phyloP scores from a whole-genome alignment of 2,113 vertebrate species.

The Vulpes vulpes region DNA sequence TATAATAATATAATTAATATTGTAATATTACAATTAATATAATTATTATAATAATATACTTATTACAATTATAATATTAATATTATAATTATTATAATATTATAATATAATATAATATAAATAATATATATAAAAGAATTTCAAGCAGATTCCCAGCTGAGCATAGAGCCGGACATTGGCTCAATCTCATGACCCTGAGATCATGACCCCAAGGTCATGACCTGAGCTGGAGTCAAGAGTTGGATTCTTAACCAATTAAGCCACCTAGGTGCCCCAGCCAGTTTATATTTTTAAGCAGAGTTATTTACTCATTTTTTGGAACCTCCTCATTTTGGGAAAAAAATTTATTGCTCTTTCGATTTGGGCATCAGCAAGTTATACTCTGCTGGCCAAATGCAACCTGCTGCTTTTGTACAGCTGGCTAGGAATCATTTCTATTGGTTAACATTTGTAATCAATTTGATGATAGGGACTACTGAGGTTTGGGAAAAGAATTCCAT shows the following conservation, averaged over 20 bases:
- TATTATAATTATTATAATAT: too few species aligned
- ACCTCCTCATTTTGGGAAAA: background rate
- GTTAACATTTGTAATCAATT: background rate
- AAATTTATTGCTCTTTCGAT: slow-evolving; percentile 14
- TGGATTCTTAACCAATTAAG: background rate
- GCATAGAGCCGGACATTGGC: background rate
- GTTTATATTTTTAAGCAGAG: background rate
- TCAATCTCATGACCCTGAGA: background rate
- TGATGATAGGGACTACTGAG: background rate
- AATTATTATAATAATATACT: too few species aligned
- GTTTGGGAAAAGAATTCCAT: background rate
- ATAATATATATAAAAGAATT: background rate
- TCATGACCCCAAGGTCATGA: background rate
- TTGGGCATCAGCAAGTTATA: background rate
- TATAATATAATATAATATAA: too few species aligned
- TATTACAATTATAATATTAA: too few species aligned
- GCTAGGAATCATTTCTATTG: background rate
- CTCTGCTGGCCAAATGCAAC: background rate
- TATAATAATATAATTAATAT: too few species aligned
- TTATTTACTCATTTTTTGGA: background rate
- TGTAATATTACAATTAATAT: too few species aligned
- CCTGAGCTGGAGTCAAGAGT: background rate
- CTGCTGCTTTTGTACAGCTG: background rate
- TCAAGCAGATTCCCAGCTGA: background rate
- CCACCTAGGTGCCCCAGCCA: background rate